A percentile compares a stretch with the other conserved stretches of the same genome.
Conservation (phyloP, 2,113 vertebrate genomes). For the Argyrosomus japonicus region DNA sequence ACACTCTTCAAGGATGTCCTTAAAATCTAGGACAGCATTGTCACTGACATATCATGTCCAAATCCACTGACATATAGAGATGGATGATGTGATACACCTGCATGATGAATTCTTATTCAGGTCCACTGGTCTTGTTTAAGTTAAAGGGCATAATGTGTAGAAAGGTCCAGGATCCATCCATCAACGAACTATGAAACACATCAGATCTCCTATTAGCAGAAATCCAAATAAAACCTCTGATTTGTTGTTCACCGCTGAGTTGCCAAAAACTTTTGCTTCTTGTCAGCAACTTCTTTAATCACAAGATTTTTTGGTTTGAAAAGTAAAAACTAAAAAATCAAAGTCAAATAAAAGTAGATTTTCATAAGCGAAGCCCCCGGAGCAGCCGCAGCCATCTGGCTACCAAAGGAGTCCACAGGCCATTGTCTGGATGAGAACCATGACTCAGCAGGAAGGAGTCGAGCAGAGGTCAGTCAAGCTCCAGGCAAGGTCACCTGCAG, state of each 20-base stretch:
- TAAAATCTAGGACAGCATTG: no score
- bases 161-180: neutral
- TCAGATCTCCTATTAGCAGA: neutral
- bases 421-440: constrained; percentile 56
- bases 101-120: no score
- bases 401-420: constrained; percentile 40
- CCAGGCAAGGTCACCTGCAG: constrained; percentile 63
- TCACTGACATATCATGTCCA: no score
- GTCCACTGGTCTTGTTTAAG: no score
- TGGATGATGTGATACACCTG: no score
- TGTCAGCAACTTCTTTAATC: constrained; percentile 17
- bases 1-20: no score
- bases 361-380: constrained; percentile 9
- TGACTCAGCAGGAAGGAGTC: constrained; percentile 67
- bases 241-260: neutral
- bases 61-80: no score
- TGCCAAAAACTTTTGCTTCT: neutral
- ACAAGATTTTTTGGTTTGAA: neutral
- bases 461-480: constrained; percentile 54
- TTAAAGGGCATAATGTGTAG: neutral
- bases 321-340: constrained; percentile 1
- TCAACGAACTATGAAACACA: neutral
- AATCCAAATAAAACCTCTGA: neutral
- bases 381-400: constrained; percentile 63
- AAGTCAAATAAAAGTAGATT: constrained; percentile 54